Evolutionary conservation across 2,113 vertebrate species (phyloP), one percentile per base, ranked within the genome.

Genomic region (Pterocles burchelli): DNA sequence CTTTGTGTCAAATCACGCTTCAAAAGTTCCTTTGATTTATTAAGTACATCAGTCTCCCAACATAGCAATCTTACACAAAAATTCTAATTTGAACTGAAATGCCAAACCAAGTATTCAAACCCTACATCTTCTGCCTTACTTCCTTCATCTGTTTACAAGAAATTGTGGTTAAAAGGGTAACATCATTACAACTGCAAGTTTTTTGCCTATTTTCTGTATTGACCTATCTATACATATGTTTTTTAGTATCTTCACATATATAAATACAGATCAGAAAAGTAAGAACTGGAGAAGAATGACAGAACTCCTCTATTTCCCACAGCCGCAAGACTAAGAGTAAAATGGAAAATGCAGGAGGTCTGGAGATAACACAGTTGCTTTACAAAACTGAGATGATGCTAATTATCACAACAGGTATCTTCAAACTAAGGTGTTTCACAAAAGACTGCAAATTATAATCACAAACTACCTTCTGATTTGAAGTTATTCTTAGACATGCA

Each of bases 1-100:
- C 59, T 89, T 96, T 13, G 0, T 90, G 79, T 95, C 93, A 96
- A 95, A 89, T 92, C 76, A 41, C 1, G 34, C 73, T 93, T 96
- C 77, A 94, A 66, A 94, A 90, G 85, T 91, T 88, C 51, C 54
- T 93, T 63, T 82, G 75, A 85, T 86, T 95, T 67, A 91, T 94
- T 34, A 88, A 94, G 85, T 62, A 46, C 31, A 54, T 70, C 67
- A 85, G 43, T 38, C 88, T 91, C 31, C 26, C 77, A 90, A 80
- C 34, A 93, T 89, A 83, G 78, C 24, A 74, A 26, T 77, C 48
- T 85, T 73, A 55, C 43, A 38, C 29, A 83, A 67, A 93, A 82
- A 55, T 90, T 87, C 66, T 87, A 45, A 93, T 95, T 54, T 89
- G 49, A 88, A 86, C 55, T 1, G 0, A 85, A 93, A 92, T 76